Evolutionary conservation across 2,797 vertebrate genomes (phyloP), one percentile per base, ranked within the genome.

Genomic region (Cossypha dichroa): DNA sequence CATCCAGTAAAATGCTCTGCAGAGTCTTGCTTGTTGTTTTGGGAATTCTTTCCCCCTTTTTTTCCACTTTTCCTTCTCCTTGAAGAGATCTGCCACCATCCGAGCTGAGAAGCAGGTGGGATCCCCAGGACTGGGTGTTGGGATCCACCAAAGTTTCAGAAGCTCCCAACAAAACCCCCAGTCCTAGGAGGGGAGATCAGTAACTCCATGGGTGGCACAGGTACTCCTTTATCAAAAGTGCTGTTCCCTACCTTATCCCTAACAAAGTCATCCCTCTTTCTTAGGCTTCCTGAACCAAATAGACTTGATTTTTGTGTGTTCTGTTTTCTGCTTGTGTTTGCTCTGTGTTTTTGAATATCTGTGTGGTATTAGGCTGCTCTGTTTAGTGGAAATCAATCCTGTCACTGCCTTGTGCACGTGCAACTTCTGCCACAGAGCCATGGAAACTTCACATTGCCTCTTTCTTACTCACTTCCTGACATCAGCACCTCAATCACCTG

Each of bases 21-120:
- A 13, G 28, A 36, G 28, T 10, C 2, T 26, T 13, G 38, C 23
- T 68, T 38, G 23, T 8, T 33, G 29, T 54, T 76, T 38, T 13
- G 36, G 28, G 31, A 4, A 3, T 8, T 4, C 8, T 15, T 5
- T 2, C 1, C 2, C 7, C 2, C 4, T 1, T 0, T 20, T 28
- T 64, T 49, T 10, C 5, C 36, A 1, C 19, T 79, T 73, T 67
- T 36, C 6, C 5, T 55, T 51, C 20, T 67, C 6, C 10, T 67
- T 51, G 15, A 54, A 76, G 62, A 86, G 21, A 40, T 75, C 14
- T 84, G 41, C 45, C 49, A 8, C 25, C 3, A 3, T 46, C 28
- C 46, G 58, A 62, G 41, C 22, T 72, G 33, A 67, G 48, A 78
- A 75, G 59, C 59, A 64, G 74, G 72, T 72, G 70, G 28, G n/a